phyloP scores from a whole-genome alignment of 2,888 invertebrate genomes.

The Dicyrtomina minuta region DNA sequence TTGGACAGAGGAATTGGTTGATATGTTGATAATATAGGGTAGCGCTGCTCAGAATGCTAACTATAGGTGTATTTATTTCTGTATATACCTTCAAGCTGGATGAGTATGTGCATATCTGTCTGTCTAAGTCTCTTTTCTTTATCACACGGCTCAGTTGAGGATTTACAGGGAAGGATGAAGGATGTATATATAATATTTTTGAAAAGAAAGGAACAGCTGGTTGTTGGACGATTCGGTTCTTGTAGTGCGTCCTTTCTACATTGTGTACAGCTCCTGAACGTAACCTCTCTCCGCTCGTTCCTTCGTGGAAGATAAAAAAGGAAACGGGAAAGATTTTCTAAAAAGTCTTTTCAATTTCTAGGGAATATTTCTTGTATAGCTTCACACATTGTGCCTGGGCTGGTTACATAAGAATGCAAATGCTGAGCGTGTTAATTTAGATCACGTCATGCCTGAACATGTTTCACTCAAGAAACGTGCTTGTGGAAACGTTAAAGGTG shows the following conservation, averaged over 20 bases:
- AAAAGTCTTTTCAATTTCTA: slow-evolving; percentile 22
- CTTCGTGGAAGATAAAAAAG: background rate
- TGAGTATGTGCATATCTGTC: background rate
- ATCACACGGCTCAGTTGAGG: background rate
- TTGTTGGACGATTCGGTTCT: slow-evolving; percentile 2
- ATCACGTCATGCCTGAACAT: slow-evolving; percentile 15
- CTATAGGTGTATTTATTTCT: no score
- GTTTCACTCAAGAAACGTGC: slow-evolving; percentile 5
- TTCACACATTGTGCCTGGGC: no score
- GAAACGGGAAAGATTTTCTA: slow-evolving; percentile 7
- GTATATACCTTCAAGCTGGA: no score
- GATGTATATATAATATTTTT: background rate
- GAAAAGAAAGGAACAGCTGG: slow-evolving; percentile 16
- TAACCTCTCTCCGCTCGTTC: background rate
- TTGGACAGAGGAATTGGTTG: slow-evolving; percentile 7
- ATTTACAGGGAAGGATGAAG: background rate
- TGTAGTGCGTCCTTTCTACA: background rate
- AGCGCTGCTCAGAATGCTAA: background rate
- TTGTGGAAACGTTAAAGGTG: background rate
- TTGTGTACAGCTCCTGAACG: background rate
- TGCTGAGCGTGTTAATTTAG: slow-evolving; percentile 7
- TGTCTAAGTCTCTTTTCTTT: no score
- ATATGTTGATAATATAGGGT: background rate
- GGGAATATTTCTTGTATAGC: background rate
- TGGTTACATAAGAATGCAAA: background rate